Conservation (phyloP, 2,113 vertebrate genomes). For the Oncorhynchus nerka region DNA sequence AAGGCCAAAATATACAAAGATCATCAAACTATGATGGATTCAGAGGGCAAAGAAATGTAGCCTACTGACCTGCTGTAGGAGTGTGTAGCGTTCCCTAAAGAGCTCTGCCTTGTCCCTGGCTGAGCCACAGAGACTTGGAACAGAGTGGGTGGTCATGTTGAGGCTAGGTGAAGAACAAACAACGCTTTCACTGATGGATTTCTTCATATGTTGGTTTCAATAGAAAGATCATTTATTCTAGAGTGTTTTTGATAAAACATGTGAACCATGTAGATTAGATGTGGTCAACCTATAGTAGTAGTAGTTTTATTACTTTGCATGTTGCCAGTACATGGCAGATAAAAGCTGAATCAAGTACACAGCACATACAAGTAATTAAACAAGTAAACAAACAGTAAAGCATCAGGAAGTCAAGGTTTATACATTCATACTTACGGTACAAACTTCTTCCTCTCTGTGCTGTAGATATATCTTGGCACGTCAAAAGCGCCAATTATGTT, state of each 20-base stretch:
- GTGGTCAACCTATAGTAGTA: no score
- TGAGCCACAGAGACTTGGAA: slow-evolving; percentile 83
- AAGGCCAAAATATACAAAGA: no score
- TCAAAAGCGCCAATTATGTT: slow-evolving; percentile 97
- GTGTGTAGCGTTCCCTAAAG: slow-evolving; percentile 88
- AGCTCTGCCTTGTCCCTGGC: slow-evolving; percentile 92
- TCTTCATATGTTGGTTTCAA: background rate
- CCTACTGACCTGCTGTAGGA: slow-evolving; percentile 85
- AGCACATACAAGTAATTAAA: no score
- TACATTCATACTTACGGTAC: slow-evolving; percentile 83
- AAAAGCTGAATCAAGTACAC: no score
- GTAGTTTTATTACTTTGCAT: no score
- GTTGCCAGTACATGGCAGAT: no score
- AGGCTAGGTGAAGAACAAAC: slow-evolving; percentile 70
- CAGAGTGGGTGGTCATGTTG: slow-evolving; percentile 81
- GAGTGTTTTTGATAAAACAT: no score
- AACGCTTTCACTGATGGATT: background rate
- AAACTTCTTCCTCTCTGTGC: slow-evolving; percentile 92
- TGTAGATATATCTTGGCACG: slow-evolving; percentile 91
- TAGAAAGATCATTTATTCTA: no score
- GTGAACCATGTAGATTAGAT: no score
- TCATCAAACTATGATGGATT: no score
- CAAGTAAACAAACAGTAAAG: no score
- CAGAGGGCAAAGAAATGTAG: background rate
- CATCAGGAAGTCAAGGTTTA: background rate